Evolutionary conservation across 1,140 invertebrate genomes (phyloP).

Genomic region (Prorops nasuta): DNA sequence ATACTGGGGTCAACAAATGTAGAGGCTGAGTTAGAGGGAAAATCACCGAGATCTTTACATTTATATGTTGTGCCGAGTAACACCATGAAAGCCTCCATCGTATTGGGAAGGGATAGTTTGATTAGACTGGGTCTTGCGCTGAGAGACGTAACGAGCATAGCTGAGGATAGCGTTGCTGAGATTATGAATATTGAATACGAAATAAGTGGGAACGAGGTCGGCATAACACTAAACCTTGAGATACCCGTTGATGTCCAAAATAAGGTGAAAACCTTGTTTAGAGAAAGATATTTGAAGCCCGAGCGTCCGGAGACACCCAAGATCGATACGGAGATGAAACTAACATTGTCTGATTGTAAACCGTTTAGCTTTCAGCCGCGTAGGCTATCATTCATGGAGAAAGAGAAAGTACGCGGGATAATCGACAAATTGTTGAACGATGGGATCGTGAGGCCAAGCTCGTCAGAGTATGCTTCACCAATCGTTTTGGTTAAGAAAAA

Average conservation of each 20-base stretch:
- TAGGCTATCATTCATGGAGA: not conserved
- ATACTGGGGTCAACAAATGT: not conserved
- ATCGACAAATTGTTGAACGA: not conserved
- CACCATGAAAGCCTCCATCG: not conserved
- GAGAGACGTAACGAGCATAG: not conserved
- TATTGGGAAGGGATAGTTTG: not conserved
- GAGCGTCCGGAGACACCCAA: not conserved
- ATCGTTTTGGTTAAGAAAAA: not conserved
- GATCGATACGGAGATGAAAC: not conserved
- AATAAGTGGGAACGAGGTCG: not conserved
- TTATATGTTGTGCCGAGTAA: not conserved
- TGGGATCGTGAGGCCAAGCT: not conserved
- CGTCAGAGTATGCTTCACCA: not conserved
- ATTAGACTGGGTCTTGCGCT: not conserved
- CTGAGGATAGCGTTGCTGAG: not conserved
- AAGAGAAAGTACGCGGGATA: not conserved
- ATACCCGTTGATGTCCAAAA: not conserved
- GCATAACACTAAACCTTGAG: not conserved
- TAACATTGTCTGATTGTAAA: not conserved
- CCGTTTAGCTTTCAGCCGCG: not conserved
- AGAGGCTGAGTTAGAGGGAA: not conserved
- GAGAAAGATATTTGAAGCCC: not conserved
- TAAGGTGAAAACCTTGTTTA: not conserved
- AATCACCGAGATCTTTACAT: not conserved
- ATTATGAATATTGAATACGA: not conserved